Conservation (phyloP, 1,140 invertebrate genomes). For the Streblospio benedicti region DNA sequence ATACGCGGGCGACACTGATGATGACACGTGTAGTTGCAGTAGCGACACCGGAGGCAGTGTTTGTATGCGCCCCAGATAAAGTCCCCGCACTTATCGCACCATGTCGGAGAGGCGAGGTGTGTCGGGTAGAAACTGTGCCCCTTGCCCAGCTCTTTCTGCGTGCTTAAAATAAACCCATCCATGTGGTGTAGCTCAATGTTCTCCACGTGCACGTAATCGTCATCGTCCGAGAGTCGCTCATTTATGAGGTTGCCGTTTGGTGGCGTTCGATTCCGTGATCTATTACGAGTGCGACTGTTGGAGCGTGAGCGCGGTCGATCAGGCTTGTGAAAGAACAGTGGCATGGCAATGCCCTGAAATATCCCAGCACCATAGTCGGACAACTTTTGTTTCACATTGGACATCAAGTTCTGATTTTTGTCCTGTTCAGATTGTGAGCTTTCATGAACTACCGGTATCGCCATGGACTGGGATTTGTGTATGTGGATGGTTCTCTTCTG, state of each 20-base stretch:
- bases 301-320: not conserved
- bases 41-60: slow-evolving; percentile 44
- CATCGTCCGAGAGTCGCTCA: slow-evolving; percentile 1
- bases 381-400: no score
- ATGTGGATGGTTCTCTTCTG: no score
- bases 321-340: not conserved
- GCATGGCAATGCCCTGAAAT: slow-evolving; percentile 5
- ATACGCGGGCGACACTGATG: slow-evolving; percentile 48
- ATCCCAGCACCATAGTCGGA: no score
- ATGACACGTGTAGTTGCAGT: slow-evolving; percentile 53
- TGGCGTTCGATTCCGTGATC: not conserved
- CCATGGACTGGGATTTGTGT: no score
- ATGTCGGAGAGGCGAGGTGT: slow-evolving; percentile 46
- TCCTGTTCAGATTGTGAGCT: no score
- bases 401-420: no score
- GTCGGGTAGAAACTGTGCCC: slow-evolving; percentile 36
- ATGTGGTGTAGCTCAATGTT: slow-evolving; percentile 5
- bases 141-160: slow-evolving; percentile 19
- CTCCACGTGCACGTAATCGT: slow-evolving; percentile 7
- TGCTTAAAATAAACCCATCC: slow-evolving; percentile 5
- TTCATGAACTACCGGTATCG: no score
- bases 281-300: not conserved
- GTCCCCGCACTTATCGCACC: slow-evolving; percentile 52
- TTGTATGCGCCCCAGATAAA: slow-evolving; percentile 51
- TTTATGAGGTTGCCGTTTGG: not conserved